A percentile compares a stretch with the other conserved stretches of the same genome.
Evolutionary conservation across 2,888 invertebrate species (phyloP).

Genomic region (Lordiphosa andalusiaca): DNA sequence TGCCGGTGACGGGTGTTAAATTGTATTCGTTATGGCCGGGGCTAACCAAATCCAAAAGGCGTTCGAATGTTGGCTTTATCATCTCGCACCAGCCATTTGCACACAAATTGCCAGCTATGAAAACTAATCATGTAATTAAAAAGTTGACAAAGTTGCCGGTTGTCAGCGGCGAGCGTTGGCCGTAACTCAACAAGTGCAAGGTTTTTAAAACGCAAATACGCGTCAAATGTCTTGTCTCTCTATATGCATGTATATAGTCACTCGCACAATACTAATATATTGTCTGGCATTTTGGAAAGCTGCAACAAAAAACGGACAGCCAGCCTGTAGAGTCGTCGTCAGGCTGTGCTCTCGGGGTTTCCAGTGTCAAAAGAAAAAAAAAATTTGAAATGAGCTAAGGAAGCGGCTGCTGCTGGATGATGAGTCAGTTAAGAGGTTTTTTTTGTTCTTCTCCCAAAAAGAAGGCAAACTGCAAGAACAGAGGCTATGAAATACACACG

Average conservation of each 20-base stretch:
- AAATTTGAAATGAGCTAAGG: conserved; percentile 19
- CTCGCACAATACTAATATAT: conserved; percentile 7
- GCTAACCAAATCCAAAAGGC: background rate
- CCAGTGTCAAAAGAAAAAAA: conserved; percentile 22
- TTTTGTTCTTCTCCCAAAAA: too few species aligned
- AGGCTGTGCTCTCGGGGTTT: conserved; percentile 22
- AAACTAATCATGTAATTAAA: conserved; percentile 71
- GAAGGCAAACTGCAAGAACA: too few species aligned
- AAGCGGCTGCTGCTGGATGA: too few species aligned
- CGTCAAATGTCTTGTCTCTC: conserved; percentile 30
- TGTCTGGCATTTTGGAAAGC: conserved; percentile 41
- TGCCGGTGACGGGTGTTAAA: conserved; percentile 19
- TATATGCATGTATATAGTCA: too few species aligned
- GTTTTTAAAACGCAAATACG: conserved; percentile 64
- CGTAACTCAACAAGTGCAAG: conserved; percentile 53
- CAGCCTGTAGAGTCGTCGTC: background rate
- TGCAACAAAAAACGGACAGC: conserved; percentile 36
- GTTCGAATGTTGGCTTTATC: conserved; percentile 1
- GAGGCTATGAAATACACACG: too few species aligned
- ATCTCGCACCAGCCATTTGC: conserved; percentile 11
- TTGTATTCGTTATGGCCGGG: conserved; percentile 25
- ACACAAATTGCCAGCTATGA: conserved; percentile 46
- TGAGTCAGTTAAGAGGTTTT: too few species aligned
- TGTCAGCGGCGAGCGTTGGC: conserved; percentile 34
- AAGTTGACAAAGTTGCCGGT: conserved; percentile 62